phyloP scores from a whole-genome alignment of 2,113 vertebrate genomes.

The Cranoglanis bouderius region DNA sequence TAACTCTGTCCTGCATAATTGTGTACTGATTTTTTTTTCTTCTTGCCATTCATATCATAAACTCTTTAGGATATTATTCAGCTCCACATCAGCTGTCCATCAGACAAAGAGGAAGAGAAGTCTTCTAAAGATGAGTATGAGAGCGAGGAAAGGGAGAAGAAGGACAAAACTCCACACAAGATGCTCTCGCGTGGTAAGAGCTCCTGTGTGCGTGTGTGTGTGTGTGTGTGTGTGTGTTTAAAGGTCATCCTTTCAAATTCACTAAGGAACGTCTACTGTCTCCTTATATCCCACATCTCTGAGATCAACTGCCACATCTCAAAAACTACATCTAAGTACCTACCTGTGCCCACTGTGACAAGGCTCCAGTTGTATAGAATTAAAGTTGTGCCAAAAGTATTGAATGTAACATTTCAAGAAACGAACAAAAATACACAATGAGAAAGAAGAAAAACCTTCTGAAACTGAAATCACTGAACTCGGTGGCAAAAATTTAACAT shows the following conservation, averaged over 20 bases:
- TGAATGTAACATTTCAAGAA: no score
- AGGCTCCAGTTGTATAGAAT: not conserved
- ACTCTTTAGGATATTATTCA: conserved; percentile 91
- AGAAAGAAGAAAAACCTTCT: no score
- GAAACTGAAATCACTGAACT: no score
- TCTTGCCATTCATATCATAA: not conserved
- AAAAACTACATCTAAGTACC: not conserved
- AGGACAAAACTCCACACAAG: conserved; percentile 90
- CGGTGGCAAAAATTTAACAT: no score
- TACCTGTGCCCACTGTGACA: not conserved
- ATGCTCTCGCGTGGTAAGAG: conserved; percentile 94
- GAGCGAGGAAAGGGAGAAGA: conserved; percentile 96
- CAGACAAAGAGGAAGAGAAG: conserved; percentile 97
- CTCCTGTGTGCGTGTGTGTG: no score
- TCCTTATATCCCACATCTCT: not conserved
- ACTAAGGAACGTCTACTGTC: not conserved
- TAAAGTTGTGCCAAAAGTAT: no score
- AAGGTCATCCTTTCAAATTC: not conserved
- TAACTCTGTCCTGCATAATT: not conserved
- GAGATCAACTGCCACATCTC: not conserved
- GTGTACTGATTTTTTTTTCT: not conserved
- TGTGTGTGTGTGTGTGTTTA: not conserved
- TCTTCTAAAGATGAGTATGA: conserved; percentile 90
- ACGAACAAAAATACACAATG: no score
- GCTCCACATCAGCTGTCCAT: conserved; percentile 94